Percentiles rank a stretch among this genome's conserved stretches.
Evolutionary conservation across 2,888 invertebrate genomes (phyloP).

Genomic region (Leptarthrus brevirostris): DNA sequence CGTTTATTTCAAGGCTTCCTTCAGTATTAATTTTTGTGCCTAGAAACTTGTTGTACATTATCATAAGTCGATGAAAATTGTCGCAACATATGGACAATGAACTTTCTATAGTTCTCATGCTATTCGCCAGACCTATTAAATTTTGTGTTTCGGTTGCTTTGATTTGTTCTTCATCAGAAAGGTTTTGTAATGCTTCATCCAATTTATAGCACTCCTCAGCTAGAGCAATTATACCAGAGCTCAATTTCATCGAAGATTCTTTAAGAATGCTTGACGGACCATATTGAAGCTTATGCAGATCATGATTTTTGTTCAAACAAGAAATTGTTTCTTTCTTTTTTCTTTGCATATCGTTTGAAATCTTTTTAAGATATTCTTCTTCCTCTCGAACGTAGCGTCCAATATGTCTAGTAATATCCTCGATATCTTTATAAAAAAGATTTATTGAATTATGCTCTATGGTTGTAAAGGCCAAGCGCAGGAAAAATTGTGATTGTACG

Average conservation of each 20-base stretch:
- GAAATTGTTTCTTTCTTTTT: slow-evolving; percentile 61
- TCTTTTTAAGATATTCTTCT: slow-evolving; percentile 63
- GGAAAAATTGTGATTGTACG: slow-evolving; percentile 65
- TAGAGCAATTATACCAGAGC: slow-evolving; percentile 65
- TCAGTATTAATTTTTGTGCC: slow-evolving; percentile 60
- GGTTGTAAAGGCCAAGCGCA: slow-evolving; percentile 63
- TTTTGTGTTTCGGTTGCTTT: slow-evolving; percentile 60
- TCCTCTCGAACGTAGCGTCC: slow-evolving; percentile 63
- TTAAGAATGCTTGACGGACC: slow-evolving; percentile 63
- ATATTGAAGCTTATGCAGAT: slow-evolving; percentile 52
- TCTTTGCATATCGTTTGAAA: slow-evolving; percentile 60
- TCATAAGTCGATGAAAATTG: slow-evolving; percentile 65
- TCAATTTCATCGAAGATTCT: slow-evolving; percentile 64
- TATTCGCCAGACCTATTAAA: slow-evolving; percentile 62
- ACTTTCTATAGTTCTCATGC: slow-evolving; percentile 64
- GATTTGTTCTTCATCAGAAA: slow-evolving; percentile 60
- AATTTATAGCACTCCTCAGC: slow-evolving; percentile 65
- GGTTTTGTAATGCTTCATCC: slow-evolving; percentile 63
- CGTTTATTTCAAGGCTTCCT: slow-evolving; percentile 21
- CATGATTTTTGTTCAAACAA: slow-evolving; percentile 56
- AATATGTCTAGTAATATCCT: slow-evolving; percentile 61
- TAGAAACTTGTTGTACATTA: slow-evolving; percentile 65
- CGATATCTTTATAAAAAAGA: slow-evolving; percentile 59
- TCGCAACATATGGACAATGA: slow-evolving; percentile 63
- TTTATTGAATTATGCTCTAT: slow-evolving; percentile 62